A percentile compares a stretch with the other conserved stretches of the same genome.
phyloP scores from a whole-genome alignment of 2,888 invertebrate genomes.

The Stramonita haemastoma region DNA sequence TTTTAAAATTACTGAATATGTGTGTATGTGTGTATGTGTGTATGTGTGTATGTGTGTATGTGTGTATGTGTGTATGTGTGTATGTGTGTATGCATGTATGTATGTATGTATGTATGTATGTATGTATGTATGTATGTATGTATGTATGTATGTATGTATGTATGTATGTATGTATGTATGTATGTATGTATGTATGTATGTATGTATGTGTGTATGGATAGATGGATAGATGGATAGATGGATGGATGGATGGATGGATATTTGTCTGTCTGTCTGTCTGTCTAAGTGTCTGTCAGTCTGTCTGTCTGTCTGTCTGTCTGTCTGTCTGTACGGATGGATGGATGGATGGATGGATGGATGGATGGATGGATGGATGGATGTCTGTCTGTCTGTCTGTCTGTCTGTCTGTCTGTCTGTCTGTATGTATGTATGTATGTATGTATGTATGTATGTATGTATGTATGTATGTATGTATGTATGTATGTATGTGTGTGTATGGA shows the following conservation, averaged over 20 bases:
- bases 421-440: neutral
- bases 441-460: too few relatives aligned
- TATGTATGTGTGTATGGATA: neutral
- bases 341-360: neutral
- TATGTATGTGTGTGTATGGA: too few relatives aligned
- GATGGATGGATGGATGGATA: neutral
- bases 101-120: neutral
- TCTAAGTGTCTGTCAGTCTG: neutral
- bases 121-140: conserved; percentile 6
- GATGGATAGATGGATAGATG: neutral
- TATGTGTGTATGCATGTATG: neutral
- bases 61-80: neutral
- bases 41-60: neutral
- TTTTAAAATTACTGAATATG: too few relatives aligned
- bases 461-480: too few relatives aligned
- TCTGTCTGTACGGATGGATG: neutral
- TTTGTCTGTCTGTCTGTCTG: neutral
- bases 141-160: neutral
- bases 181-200: neutral
- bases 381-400: neutral
- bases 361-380: neutral
- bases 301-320: neutral
- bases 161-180: conserved; percentile 26
- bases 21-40: neutral
- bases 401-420: neutral